Evolutionary conservation across 2,113 vertebrate genomes (phyloP), one percentile per base, ranked within the genome.

Genomic region (Dendropsophus ebraccatus): DNA sequence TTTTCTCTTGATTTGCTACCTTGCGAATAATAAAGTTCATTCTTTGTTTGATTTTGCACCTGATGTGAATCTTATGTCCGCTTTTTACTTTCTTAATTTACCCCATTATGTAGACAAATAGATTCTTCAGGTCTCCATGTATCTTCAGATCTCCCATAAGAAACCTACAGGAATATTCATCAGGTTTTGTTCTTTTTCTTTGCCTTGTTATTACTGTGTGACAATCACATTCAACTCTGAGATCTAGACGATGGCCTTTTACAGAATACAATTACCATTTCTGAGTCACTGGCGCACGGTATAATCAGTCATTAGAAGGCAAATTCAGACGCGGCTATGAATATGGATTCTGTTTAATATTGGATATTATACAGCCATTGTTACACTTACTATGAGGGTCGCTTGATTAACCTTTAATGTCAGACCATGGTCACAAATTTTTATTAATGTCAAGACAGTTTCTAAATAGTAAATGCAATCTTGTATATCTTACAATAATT

Each of bases 191-290:
- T 35, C 30, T 10, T 75, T 73, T 74, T 47, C 45, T 74, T 75
- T 50, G 73, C 25, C 21, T 75, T 28, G 23, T 75, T 75, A 25
- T 49, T 56, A 50, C 32, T 1, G 30, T 13, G 9, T 56, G 50
- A 78, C 30, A 78, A 79, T 58, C 11, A 35, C 52, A 54, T 77
- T 77, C 47, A 77, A 23, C 3, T 17, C 47, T 7, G 1, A 11
- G 74, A 50, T 28, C n/a, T 2, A 28, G 35, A 37, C 23, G 52
- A 60, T 58, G 76, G 77, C 77, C 75, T 60, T 60, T 76, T 79
- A n/a, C 14, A 60, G 52, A 23, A 60, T 37, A 79, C 17, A 58
- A 79, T 80, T 80, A 21, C 30, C 54, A 80, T 37, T 60, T 41
- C 4, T 60, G 41, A 60, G 54, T 62, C 76, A n/a, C 30, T 25